Conservation (phyloP, 1,140 invertebrate genomes). For the Drosophila rhopaloa region DNA sequence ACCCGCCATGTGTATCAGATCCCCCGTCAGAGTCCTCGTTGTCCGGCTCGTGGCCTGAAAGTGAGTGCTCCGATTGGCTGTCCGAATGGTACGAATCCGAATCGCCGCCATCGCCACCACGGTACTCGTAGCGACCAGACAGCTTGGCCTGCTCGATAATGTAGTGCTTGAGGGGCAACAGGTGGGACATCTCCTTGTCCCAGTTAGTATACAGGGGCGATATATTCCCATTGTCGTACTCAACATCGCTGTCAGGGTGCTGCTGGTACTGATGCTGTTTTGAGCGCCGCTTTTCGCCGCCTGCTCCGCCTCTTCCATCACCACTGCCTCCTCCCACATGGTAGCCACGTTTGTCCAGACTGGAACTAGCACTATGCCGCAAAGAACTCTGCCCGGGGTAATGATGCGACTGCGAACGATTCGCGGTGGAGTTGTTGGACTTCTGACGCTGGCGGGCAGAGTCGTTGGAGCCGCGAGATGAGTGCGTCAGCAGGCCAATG, state of each 20-base stretch:
- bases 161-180: constrained; percentile 94
- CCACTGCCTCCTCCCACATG: constrained; percentile 85
- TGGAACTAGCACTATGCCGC: constrained; percentile 72
- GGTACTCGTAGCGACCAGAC: constrained; percentile 89
- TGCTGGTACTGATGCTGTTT: constrained; percentile 65
- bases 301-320: constrained; percentile 62
- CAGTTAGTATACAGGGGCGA: constrained; percentile 90
- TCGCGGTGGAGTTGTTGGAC: constrained; percentile 67
- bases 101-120: constrained; percentile 86
- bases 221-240: constrained; percentile 87
- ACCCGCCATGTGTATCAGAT: constrained; percentile 87
- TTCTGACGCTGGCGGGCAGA: constrained; percentile 68
- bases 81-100: constrained; percentile 89
- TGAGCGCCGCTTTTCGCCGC: constrained; percentile 74
- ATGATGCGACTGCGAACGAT: constrained; percentile 63
- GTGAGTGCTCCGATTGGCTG: constrained; percentile 85
- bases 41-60: constrained; percentile 88
- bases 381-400: constrained; percentile 62
- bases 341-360: constrained; percentile 85
- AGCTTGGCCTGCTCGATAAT: constrained; percentile 93
- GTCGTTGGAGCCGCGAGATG: constrained; percentile 76
- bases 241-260: constrained; percentile 81
- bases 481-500: constrained; percentile 76
- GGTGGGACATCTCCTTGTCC: constrained; percentile 89
- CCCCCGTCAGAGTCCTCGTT: constrained; percentile 89